Conservation (phyloP, 2,113 vertebrate genomes). For the Austrofundulus limnaeus region DNA sequence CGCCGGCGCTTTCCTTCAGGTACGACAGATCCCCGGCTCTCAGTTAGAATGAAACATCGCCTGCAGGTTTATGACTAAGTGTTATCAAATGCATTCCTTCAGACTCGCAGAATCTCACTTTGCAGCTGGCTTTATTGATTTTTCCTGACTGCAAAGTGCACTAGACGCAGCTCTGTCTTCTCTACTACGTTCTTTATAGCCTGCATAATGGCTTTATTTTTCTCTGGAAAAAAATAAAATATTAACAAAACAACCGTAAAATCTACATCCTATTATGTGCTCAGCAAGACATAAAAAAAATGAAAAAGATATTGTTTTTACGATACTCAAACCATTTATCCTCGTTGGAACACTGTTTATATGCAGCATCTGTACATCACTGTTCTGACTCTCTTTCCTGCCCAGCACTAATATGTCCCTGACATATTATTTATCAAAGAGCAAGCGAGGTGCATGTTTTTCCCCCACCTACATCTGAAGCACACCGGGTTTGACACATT, state of each 20-base stretch:
- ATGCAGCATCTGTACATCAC: conserved; percentile 29
- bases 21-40: conserved; percentile 42
- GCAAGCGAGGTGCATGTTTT: conserved; percentile 39
- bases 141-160: conserved; percentile 56
- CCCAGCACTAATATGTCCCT: conserved; percentile 23
- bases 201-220: conserved; percentile 39
- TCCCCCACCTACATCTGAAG: conserved; percentile 54
- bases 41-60: conserved; percentile 57
- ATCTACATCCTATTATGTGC: conserved; percentile 22
- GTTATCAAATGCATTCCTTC: conserved; percentile 69
- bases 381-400: conserved; percentile 42
- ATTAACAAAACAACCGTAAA: conserved; percentile 30
- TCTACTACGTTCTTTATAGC: conserved; percentile 27
- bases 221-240: conserved; percentile 32
- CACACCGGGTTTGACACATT: conserved; percentile 64
- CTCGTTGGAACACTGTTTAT: conserved; percentile 14
- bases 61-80: conserved; percentile 72
- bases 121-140: conserved; percentile 70
- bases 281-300: conserved; percentile 1
- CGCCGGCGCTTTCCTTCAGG: conserved; percentile 48
- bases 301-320: not conserved
- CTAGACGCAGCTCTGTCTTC: conserved; percentile 39
- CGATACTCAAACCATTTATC: conserved; percentile 23
- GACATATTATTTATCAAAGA: conserved; percentile 61
- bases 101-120: conserved; percentile 63